Evolutionary conservation across 2,113 vertebrate species (phyloP).

Genomic region (Phalacrocorax pelagicus): DNA sequence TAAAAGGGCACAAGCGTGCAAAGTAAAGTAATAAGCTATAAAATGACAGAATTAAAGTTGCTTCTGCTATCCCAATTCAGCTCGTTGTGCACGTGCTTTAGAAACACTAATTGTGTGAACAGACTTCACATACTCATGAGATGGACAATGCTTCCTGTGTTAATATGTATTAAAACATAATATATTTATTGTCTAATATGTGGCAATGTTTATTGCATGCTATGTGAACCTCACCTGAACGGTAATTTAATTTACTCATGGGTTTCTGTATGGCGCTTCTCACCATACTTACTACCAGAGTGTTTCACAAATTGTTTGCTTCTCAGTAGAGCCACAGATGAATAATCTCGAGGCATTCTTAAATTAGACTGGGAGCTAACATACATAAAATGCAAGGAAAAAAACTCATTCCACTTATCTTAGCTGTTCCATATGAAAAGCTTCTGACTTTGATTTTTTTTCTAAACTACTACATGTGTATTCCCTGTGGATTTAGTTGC

Average conservation of each 20-base stretch:
- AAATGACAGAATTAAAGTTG: background rate
- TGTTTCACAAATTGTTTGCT: slow-evolving; percentile 26
- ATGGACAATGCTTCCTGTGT: background rate
- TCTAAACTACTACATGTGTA: background rate
- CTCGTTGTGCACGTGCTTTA: background rate
- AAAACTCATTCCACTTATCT: background rate
- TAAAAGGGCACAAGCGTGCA: background rate
- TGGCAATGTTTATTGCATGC: background rate
- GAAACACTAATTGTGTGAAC: background rate
- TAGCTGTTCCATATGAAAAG: background rate
- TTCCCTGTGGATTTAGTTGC: background rate
- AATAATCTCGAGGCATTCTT: slow-evolving; percentile 18
- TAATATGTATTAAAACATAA: background rate
- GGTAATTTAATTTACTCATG: background rate
- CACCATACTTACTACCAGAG: background rate
- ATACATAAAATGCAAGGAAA: background rate
- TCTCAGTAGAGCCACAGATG: background rate
- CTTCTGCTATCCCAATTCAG: background rate
- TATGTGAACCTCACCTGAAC: background rate
- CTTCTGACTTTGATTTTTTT: background rate
- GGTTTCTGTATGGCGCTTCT: background rate
- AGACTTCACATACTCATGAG: background rate
- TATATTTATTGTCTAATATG: background rate
- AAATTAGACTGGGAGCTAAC: background rate
- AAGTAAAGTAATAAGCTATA: background rate